Base-by-base conservation (phyloP, 2,888 invertebrate genomes). In the Bedellia somnulentella region DNA sequence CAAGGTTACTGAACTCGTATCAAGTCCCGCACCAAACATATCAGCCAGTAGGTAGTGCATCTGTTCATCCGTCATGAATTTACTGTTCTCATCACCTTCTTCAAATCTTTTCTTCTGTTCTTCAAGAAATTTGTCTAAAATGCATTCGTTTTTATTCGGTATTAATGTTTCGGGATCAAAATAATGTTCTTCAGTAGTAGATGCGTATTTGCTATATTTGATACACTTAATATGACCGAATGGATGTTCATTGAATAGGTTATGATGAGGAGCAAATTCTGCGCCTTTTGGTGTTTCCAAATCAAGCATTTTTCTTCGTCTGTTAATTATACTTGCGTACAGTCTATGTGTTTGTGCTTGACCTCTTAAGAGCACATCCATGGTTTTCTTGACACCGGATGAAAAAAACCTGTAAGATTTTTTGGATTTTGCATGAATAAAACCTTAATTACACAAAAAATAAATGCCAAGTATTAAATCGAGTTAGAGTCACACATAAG, bases 11-110 rank as follows among this genome's bases (percentile, higher is more conserved):
- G 89, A 61, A 0, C 90, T 87, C 0, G 93, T 93, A 45, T 93
- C 93, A 29, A 90, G 78, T 3, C 91, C 90, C 9, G 93, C 93
- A 1, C 92, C 91, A 48, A 89, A 89, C 48, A 93, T 70, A 57
- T 93, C 93, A 3, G 87, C 87, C 35, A 92, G 52, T 15, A 92
- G 67, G 53, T 86, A 88, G 41, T 82, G 62, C 47, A 90, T 66
- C 49, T 93, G 92, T 31, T 80, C 76, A 40, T 81, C 78, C 10
- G 71, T 81, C 48, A 84, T 84, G 41, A 78, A 79, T 30, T 55
- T 51, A n/a, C 66, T 58, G 3, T 55, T 49, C 4, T 63, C 66
- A 24, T 78, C 70, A 2, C 53, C 49, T 29, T 41, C 60, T 29
- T 55, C 61, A 37, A 56, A 61, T 35, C 77, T 56, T 37, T 68